phyloP scores from a whole-genome alignment of 2,888 invertebrate genomes.

The Rhorus exstirpatorius region DNA sequence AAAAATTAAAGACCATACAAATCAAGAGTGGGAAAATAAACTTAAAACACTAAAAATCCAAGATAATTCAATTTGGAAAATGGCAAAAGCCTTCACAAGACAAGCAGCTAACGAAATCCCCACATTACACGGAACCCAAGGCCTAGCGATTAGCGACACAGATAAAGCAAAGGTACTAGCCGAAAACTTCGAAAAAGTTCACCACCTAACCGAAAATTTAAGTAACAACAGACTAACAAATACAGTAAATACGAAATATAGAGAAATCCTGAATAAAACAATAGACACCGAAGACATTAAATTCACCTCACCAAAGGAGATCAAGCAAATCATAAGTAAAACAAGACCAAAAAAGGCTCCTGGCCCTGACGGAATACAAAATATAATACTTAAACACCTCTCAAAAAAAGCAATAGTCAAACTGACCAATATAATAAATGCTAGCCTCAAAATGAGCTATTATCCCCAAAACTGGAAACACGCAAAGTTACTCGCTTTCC shows the following conservation, averaged over 20 bases:
- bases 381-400: slow-evolving; percentile 51
- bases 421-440: neutral
- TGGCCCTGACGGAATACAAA: slow-evolving; percentile 29
- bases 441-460: slow-evolving; percentile 7
- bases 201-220: slow-evolving; percentile 57
- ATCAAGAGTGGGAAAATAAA: slow-evolving; percentile 56
- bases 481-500: neutral
- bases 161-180: slow-evolving; percentile 64
- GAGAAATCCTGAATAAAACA: neutral
- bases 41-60: slow-evolving; percentile 36
- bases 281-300: neutral
- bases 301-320: neutral
- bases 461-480: slow-evolving; percentile 67
- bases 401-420: slow-evolving; percentile 3
- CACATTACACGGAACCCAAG: slow-evolving; percentile 46
- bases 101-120: slow-evolving; percentile 47
- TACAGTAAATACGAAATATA: neutral
- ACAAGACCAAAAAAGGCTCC: slow-evolving; percentile 40
- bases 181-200: slow-evolving; percentile 59
- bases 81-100: slow-evolving; percentile 58
- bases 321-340: slow-evolving; percentile 5
- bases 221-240: neutral
- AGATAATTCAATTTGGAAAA: slow-evolving; percentile 64
- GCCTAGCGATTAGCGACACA: slow-evolving; percentile 38
- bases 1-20: no score